Base-by-base conservation (phyloP, 2,888 invertebrate species). In the Glomeris marginata region DNA sequence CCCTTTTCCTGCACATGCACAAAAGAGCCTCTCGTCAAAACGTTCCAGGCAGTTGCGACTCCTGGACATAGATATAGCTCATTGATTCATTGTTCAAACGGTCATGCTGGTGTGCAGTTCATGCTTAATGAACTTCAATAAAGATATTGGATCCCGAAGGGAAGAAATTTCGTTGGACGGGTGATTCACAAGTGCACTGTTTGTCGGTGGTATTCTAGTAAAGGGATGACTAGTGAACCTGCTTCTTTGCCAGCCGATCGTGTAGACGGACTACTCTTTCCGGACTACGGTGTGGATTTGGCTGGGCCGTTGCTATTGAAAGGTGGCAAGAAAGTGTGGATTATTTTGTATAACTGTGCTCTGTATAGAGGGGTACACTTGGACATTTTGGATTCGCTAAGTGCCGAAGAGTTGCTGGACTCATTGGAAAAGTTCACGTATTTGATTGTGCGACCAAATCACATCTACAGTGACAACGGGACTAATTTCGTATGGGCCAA, bases 321-420 rank as follows among this genome's bases (percentile, higher is more conserved):
- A 47, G 54, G 50, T 16, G 52, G 56, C 13, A 22, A 52, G n/a
- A 62, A 63, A 44, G 58, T 54, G 4, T 67, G 62, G 61, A 57
- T 68, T 13, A 55, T 57, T 11, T 36, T 69, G 6, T 63, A 61
- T 50, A 67, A 67, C 0, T 69, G 67, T 58, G 63, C 67, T 1
- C 57, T 64, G 0, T 66, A 64, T 36, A 52, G 65, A 13, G 59
- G 61, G 0, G 56, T 67, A 4, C 65, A 67, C 54, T 53, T 70
- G n/a, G 67, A 69, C 55, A 21, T 64, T 2, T 57, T 63, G 1
- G 51, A 50, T 0, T 57, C 60, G 6, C 51, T 66, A 11, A 58
- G 59, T 2, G 60, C 64, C 0, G 50, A 56, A 8, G 51, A 55
- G 15, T 65, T 66, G 51, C 20, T 66, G 5, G 52, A 56, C 38